Evolutionary conservation across 2,797 vertebrate species (phyloP).

Genomic region (Heliangelus exortis): DNA sequence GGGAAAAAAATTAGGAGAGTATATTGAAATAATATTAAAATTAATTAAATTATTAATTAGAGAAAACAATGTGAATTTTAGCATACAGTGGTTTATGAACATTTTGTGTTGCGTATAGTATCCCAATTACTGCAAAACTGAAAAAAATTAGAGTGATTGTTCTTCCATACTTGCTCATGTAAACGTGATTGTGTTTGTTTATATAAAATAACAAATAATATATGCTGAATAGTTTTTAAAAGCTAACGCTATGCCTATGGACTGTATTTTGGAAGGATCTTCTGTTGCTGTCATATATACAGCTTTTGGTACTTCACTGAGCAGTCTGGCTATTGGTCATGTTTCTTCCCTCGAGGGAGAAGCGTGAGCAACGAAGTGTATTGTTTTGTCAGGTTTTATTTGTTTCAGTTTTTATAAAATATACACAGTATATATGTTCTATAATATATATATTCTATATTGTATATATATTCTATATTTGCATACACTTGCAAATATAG

Average conservation of each 20-base stretch:
- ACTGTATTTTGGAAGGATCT: neutral
- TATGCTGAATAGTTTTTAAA: neutral
- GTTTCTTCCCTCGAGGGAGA: neutral
- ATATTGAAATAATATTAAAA: neutral
- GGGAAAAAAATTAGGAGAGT: neutral
- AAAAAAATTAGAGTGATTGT: neutral
- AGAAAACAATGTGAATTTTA: neutral
- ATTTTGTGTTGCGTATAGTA: neutral
- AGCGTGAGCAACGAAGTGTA: neutral
- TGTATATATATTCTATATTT: too few relatives aligned
- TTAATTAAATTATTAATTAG: neutral
- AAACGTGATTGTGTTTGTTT: neutral
- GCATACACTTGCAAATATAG: too few relatives aligned
- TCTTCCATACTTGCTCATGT: neutral
- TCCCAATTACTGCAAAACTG: neutral
- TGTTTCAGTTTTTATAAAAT: conserved; percentile 23
- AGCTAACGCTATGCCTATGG: neutral
- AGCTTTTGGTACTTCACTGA: neutral
- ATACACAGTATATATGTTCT: too few relatives aligned
- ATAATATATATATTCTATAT: too few relatives aligned
- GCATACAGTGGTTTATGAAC: neutral
- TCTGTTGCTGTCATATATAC: neutral
- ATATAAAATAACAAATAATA: neutral
- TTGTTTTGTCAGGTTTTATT: conserved; percentile 41
- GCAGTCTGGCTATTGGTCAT: neutral